A percentile compares a stretch with the other conserved stretches of the same genome.
phyloP scores from a whole-genome alignment of 2,113 vertebrate species.

The Chloroceryle aenea region DNA sequence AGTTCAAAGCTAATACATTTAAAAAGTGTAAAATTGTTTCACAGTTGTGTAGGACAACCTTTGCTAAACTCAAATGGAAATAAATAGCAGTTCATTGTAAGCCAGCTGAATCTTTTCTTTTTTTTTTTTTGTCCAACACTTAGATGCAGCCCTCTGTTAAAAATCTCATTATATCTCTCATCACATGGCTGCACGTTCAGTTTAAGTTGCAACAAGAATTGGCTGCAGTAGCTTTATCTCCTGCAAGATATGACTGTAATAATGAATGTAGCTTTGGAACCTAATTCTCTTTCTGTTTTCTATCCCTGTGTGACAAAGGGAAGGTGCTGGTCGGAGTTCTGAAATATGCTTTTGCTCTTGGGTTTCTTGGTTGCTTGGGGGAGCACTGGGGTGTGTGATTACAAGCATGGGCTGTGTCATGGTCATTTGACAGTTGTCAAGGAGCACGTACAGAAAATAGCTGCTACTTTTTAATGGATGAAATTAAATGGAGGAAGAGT shows the following conservation, averaged over 20 bases:
- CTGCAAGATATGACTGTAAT: neutral
- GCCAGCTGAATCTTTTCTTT: constrained; percentile 8
- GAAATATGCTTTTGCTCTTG: neutral
- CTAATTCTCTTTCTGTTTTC: constrained; percentile 9
- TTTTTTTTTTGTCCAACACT: constrained; percentile 3
- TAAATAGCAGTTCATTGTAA: constrained; percentile 52
- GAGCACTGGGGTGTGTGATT: constrained; percentile 29
- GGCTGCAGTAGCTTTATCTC: neutral
- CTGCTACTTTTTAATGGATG: neutral
- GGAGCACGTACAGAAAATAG: neutral
- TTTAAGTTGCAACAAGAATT: constrained; percentile 38
- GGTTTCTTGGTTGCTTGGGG: neutral
- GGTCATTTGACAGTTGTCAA: neutral
- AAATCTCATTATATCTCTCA: constrained; percentile 62
- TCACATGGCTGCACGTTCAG: constrained; percentile 56
- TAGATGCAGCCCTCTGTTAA: constrained; percentile 38
- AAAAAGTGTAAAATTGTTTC: constrained; percentile 68
- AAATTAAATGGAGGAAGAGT: neutral
- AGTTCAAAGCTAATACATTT: constrained; percentile 65
- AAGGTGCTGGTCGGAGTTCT: neutral
- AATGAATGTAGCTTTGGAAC: constrained; percentile 16
- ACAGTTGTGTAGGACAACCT: constrained; percentile 64
- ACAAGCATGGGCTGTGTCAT: neutral
- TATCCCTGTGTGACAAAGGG: neutral
- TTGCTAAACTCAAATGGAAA: constrained; percentile 61